These are phyloP conservation scores for Metopolophium dirhodum DNA, from an alignment of 1,140 invertebrate genomes.

Conservation along the genomic window DNA sequence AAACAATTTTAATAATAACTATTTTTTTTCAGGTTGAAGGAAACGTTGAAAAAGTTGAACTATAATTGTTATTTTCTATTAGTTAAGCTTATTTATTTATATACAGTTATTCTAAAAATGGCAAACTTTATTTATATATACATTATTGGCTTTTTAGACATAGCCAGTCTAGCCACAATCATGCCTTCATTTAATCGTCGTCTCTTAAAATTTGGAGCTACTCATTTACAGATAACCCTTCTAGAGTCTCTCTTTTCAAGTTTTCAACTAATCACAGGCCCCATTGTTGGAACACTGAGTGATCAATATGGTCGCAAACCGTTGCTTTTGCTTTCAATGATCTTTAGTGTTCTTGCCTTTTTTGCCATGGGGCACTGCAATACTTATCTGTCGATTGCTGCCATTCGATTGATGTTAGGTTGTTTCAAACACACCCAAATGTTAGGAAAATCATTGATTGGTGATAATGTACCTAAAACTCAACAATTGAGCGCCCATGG, in stretches of 20 bases:
- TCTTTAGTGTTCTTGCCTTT: slow-evolving; percentile 64
- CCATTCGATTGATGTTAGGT: slow-evolving; percentile 91
- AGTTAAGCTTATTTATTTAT: slow-evolving; percentile 29
- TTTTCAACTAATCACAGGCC: slow-evolving; percentile 91
- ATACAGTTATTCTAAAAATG: not conserved
- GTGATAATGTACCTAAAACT: slow-evolving; percentile 83
- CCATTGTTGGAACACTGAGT: slow-evolving; percentile 90
- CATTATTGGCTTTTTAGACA: slow-evolving; percentile 67
- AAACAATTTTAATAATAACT: not conserved
- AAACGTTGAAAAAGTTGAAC: slow-evolving; percentile 50
- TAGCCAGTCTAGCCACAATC: slow-evolving; percentile 73
- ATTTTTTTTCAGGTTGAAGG: slow-evolving; percentile 49
- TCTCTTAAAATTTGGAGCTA: slow-evolving; percentile 68
- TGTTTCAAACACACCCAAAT: slow-evolving; percentile 86
- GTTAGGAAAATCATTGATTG: slow-evolving; percentile 88
- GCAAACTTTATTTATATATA: slow-evolving; percentile 18
- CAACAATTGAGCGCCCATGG: slow-evolving; percentile 84
- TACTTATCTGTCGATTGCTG: slow-evolving; percentile 89
- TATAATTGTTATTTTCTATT: slow-evolving; percentile 21
- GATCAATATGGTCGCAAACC: slow-evolving; percentile 92
- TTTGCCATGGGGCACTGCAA: slow-evolving; percentile 77
- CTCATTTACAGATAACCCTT: slow-evolving; percentile 73
- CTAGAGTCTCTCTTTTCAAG: slow-evolving; percentile 96
- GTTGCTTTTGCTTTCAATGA: slow-evolving; percentile 81
- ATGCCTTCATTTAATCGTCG: slow-evolving; percentile 70